phyloP scores from a whole-genome alignment of 2,888 invertebrate species.

The Parascotia fuliginaria region DNA sequence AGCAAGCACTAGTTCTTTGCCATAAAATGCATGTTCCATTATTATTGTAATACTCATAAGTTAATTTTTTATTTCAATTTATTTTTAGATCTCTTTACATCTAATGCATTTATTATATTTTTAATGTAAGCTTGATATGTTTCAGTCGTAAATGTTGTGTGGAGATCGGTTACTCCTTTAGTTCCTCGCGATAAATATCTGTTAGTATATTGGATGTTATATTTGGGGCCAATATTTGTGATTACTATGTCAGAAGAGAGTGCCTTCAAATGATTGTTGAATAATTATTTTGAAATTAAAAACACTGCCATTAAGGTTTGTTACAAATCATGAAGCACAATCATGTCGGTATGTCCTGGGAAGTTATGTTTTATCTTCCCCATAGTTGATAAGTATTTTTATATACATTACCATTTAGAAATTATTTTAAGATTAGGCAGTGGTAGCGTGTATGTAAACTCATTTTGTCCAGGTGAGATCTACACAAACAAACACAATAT shows the following conservation, averaged over 20 bases:
- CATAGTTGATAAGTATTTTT: slow-evolving; percentile 75
- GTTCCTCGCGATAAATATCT: slow-evolving; percentile 70
- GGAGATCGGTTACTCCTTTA: slow-evolving; percentile 58
- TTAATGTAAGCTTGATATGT: slow-evolving; percentile 66
- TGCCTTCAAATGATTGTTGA: slow-evolving; percentile 74
- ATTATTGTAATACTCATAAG: slow-evolving; percentile 85
- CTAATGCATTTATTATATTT: slow-evolving; percentile 83
- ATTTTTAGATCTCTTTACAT: slow-evolving; percentile 85
- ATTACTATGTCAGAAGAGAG: slow-evolving; percentile 61
- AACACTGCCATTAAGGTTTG: slow-evolving; percentile 68
- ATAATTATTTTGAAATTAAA: slow-evolving; percentile 49
- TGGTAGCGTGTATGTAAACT: slow-evolving; percentile 58
- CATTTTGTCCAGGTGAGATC: slow-evolving; percentile 32
- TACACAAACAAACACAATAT: slow-evolving; percentile 7
- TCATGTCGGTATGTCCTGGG: slow-evolving; percentile 54
- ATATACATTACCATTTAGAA: slow-evolving; percentile 83
- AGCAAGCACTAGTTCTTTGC: slow-evolving; percentile 84
- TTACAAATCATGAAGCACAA: slow-evolving; percentile 55
- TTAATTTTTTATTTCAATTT: slow-evolving; percentile 79
- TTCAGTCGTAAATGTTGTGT: slow-evolving; percentile 60
- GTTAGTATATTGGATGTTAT: slow-evolving; percentile 58
- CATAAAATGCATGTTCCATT: slow-evolving; percentile 86
- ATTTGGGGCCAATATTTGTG: slow-evolving; percentile 68
- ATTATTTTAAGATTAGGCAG: slow-evolving; percentile 68
- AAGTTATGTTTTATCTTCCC: slow-evolving; percentile 77